Base-by-base conservation (phyloP, 2,797 vertebrate species). In the Sebastes itinus region DNA sequence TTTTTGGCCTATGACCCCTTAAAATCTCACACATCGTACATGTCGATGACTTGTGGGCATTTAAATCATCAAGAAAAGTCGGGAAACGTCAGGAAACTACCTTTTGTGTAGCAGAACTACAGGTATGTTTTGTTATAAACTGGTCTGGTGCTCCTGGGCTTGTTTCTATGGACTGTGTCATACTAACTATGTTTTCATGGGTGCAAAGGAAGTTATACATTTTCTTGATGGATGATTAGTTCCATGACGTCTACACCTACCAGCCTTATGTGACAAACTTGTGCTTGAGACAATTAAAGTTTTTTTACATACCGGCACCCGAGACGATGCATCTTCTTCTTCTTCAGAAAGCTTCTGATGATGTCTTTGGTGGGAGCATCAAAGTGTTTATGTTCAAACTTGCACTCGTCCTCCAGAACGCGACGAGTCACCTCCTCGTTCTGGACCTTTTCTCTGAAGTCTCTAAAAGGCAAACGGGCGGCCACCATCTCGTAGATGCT, bases 401-500 rank as follows among this genome's bases (percentile, higher is more conserved):
- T 95, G 92, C 95, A 96, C 8, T 97, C 95, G 0, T 98, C 97
- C 89, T 97, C 96, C 88, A 98, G 85, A 71, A 96, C 97, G 89
- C 96, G 97, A 58, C 96, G 96, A 62, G 88, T 95, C 87, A 98
- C 92, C 82, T 98, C 97, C n/a, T 97, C 96, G 63, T 95, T 97
- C 67, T 84, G 92, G 54, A 97, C 90, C 87, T 97, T 98, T 75
- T 98, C 97, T 89, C 96, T 97, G 92, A 88, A 96, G 92, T 97
- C 95, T 93, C 94, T 97, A 77, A 98, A 99, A 4, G 97, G 97
- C 59, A 97, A 94, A 80, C 96, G 93, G 52, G 95, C 97, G 3
- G 97, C 96, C 80, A 98, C 87, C 97, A 98, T 98, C 93, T 99
- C 97, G 59, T 97, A 98, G 84, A 99, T 95, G 79, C 96, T 97